phyloP scores from a whole-genome alignment of 2,113 vertebrate species.

The Geothlypis trichas region DNA sequence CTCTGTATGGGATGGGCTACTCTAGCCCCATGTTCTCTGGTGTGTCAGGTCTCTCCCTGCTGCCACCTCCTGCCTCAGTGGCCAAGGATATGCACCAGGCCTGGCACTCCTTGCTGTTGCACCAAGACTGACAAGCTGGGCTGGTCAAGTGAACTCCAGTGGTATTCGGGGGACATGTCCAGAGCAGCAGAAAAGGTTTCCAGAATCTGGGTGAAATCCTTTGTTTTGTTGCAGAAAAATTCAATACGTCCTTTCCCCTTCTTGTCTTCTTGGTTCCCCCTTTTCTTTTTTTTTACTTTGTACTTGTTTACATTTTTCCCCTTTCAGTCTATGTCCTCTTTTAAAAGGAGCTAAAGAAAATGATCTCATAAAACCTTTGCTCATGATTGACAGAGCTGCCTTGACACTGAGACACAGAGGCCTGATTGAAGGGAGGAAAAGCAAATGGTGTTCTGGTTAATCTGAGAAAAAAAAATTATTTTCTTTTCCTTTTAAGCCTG shows the following conservation, averaged over 20 bases:
- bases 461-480: slow-evolving; percentile 16
- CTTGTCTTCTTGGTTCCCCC: not conserved
- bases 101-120: not conserved
- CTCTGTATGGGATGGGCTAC: not conserved
- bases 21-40: rapidly evolving
- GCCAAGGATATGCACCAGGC: not conserved
- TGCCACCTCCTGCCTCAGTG: not conserved
- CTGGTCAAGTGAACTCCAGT: not conserved
- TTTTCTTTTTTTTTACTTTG: not conserved
- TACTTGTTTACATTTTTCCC: not conserved
- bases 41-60: not conserved
- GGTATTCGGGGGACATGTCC: not conserved
- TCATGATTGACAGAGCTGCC: not conserved
- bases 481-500: not conserved
- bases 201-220: not conserved
- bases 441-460: not conserved
- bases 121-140: not conserved
- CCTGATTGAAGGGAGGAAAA: not conserved
- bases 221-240: not conserved
- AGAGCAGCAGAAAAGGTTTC: not conserved
- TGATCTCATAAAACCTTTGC: not conserved
- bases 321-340: not conserved
- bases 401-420: not conserved
- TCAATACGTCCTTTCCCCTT: rapidly evolving
- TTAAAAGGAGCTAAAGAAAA: not conserved